Conservation (phyloP, 2,888 invertebrate genomes). For the Drosophila leonis region DNA sequence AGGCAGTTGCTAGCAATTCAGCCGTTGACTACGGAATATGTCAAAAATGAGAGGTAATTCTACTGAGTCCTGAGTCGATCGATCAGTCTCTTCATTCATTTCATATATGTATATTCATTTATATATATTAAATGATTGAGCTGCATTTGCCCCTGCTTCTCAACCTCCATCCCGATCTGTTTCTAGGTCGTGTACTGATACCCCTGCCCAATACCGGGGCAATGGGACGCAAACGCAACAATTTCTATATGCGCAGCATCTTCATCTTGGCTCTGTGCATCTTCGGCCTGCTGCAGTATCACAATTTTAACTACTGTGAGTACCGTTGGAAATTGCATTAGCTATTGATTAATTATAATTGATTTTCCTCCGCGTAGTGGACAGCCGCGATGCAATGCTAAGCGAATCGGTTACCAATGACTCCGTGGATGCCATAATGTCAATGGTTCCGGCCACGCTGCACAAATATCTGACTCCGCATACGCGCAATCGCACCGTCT, state of each 20-base stretch:
- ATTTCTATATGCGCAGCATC: slow-evolving; percentile 84
- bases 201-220: slow-evolving; percentile 85
- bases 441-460: slow-evolving; percentile 92
- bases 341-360: background rate
- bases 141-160: too few species aligned
- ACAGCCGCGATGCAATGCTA: slow-evolving; percentile 85
- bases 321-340: background rate
- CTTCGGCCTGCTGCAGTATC: slow-evolving; percentile 84
- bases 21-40: slow-evolving; percentile 44
- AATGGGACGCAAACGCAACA: slow-evolving; percentile 84
- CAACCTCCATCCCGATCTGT: too few species aligned
- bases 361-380: slow-evolving; percentile 66
- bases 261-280: slow-evolving; percentile 83
- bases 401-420: slow-evolving; percentile 88
- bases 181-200: slow-evolving; percentile 81
- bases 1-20: slow-evolving; percentile 45
- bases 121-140: too few species aligned
- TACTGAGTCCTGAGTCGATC: too few species aligned
- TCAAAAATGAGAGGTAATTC: slow-evolving; percentile 72
- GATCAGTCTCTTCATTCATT: background rate
- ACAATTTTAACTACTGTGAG: slow-evolving; percentile 85
- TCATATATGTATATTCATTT: too few species aligned
- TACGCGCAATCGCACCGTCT: slow-evolving; percentile 88
- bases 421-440: slow-evolving; percentile 91
- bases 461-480: slow-evolving; percentile 92